Conservation (phyloP, 2,888 invertebrate genomes). For the Acanthopleura granulata region DNA sequence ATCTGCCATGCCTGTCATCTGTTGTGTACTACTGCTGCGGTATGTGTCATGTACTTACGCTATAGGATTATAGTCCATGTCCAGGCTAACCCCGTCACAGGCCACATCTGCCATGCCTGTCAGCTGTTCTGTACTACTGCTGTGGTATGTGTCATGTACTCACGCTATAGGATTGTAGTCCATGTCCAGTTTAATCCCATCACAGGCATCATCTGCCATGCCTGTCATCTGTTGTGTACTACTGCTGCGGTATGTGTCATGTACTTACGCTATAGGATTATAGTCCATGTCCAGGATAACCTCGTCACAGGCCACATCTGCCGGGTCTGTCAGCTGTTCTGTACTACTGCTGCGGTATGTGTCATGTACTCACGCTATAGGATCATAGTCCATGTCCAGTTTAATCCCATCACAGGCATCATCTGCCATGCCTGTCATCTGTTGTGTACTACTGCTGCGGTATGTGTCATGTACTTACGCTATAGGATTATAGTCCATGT, state of each 20-base stretch:
- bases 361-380: slow-evolving; percentile 28
- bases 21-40: no score
- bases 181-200: slow-evolving; percentile 66
- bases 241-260: slow-evolving; percentile 21
- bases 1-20: no score
- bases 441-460: no score
- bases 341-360: no score
- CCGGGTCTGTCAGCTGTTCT: not conserved
- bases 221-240: not conserved
- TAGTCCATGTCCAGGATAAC: slow-evolving; percentile 66
- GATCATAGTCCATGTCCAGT: slow-evolving; percentile 61
- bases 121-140: not conserved
- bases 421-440: slow-evolving; percentile 32
- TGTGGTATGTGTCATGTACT: slow-evolving; percentile 35
- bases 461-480: slow-evolving; percentile 25
- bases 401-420: slow-evolving; percentile 66
- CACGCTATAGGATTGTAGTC: slow-evolving; percentile 46
- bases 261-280: slow-evolving; percentile 41
- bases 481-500: slow-evolving; percentile 56
- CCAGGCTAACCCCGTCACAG: slow-evolving; percentile 65
- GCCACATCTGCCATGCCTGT: slow-evolving; percentile 58
- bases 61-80: slow-evolving; percentile 56
- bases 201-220: slow-evolving; percentile 57
- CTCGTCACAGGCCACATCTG: slow-evolving; percentile 64
- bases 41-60: slow-evolving; percentile 28